Evolutionary conservation across 2,113 vertebrate genomes (phyloP).

Genomic region (Tapirus terrestris): DNA sequence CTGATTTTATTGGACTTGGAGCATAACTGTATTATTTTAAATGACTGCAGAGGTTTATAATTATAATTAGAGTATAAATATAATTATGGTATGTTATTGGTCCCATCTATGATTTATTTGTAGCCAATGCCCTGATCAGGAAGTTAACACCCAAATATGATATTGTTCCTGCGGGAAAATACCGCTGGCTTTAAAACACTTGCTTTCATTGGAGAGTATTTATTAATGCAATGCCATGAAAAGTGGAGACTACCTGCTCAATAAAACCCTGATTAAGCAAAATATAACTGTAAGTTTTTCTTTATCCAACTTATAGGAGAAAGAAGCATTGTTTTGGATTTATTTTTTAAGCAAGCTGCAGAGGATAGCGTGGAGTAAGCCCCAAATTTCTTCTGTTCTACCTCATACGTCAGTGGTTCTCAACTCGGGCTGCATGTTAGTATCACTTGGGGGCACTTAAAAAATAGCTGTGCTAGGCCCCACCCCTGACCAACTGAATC

Average conservation of each 20-base stretch:
- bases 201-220: not conserved
- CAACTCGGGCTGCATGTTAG: not conserved
- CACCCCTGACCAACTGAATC: not conserved
- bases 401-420: not conserved
- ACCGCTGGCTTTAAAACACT: slow-evolving; percentile 1
- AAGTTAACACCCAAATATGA: slow-evolving; percentile 54
- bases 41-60: not conserved
- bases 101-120: slow-evolving; percentile 45
- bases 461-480: not conserved
- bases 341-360: not conserved
- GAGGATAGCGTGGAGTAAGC: not conserved
- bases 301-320: slow-evolving; percentile 19
- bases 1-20: slow-evolving; percentile 18
- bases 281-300: not conserved
- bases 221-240: not conserved
- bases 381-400: not conserved
- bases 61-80: not conserved
- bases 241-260: not conserved
- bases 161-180: slow-evolving; percentile 33
- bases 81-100: not conserved
- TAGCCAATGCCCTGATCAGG: slow-evolving; percentile 5
- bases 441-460: not conserved
- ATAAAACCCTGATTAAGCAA: not conserved
- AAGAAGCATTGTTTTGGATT: slow-evolving; percentile 18
- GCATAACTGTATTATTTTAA: slow-evolving; percentile 39